Conservation (phyloP, 2,797 vertebrate species). For the Percopsis omiscomaycus region DNA sequence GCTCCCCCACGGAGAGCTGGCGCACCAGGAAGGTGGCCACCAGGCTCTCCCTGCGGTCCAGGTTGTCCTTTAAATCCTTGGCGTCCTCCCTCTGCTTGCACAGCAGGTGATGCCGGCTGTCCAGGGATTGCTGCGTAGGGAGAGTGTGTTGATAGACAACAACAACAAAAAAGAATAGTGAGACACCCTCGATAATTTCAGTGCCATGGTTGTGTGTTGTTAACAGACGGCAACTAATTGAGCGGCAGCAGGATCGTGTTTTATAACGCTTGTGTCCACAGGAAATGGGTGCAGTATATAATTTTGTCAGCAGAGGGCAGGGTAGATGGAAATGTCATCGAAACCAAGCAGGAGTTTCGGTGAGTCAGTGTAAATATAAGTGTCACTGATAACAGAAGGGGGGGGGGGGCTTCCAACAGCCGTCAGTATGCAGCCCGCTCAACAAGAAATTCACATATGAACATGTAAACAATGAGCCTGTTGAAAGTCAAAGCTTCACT, state of each 20-base stretch:
- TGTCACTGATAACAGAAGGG: slow-evolving; percentile 69
- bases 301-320: slow-evolving; percentile 78
- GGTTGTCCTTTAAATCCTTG: slow-evolving; percentile 92
- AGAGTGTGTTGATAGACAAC: neutral
- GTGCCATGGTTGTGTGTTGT: too few species aligned
- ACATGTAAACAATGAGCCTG: slow-evolving; percentile 43
- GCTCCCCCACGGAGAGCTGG: slow-evolving; percentile 80
- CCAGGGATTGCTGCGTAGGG: slow-evolving; percentile 85
- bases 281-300: slow-evolving; percentile 58
- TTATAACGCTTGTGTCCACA: slow-evolving; percentile 8
- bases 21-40: slow-evolving; percentile 85
- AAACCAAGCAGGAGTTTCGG: slow-evolving; percentile 76
- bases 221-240: neutral
- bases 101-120: slow-evolving; percentile 84
- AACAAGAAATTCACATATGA: slow-evolving; percentile 20
- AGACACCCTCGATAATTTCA: too few species aligned
- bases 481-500: slow-evolving; percentile 41
- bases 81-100: slow-evolving; percentile 90
- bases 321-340: slow-evolving; percentile 69
- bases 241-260: slow-evolving; percentile 6
- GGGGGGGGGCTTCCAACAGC: slow-evolving; percentile 50
- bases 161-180: neutral
- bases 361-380: slow-evolving; percentile 76
- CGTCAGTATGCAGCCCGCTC: slow-evolving; percentile 36
- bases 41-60: slow-evolving; percentile 87